Conservation (phyloP, 2,888 invertebrate species). For the Punctoribates punctum region DNA sequence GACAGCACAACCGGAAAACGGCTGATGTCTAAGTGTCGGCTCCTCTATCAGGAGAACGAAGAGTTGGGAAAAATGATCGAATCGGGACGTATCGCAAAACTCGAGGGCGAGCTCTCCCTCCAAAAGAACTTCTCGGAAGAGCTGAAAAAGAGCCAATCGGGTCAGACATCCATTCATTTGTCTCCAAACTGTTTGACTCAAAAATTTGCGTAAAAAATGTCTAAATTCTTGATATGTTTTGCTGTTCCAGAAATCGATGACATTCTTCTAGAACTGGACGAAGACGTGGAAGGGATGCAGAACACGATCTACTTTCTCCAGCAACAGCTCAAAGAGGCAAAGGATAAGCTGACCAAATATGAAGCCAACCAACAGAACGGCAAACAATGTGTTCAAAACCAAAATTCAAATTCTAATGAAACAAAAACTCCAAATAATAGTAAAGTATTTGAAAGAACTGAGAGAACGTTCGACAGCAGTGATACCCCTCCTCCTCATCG, state of each 20-base stretch:
- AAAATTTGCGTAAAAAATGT: too few relatives aligned
- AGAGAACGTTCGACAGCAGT: constrained; percentile 1
- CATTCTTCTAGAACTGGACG: constrained; percentile 89
- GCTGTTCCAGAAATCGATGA: constrained; percentile 77
- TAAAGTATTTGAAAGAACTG: background rate
- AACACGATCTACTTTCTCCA: constrained; percentile 91
- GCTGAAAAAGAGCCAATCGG: constrained; percentile 92
- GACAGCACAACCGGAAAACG: constrained; percentile 89
- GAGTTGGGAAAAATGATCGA: constrained; percentile 93
- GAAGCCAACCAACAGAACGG: background rate
- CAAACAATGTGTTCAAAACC: constrained; percentile 18
- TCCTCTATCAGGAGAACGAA: constrained; percentile 94
- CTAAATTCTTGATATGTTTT: background rate
- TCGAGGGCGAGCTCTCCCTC: constrained; percentile 90
- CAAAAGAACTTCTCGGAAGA: constrained; percentile 94
- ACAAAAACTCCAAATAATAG: background rate
- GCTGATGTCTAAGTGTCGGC: constrained; percentile 92
- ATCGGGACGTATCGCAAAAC: constrained; percentile 86
- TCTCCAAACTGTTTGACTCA: too few relatives aligned
- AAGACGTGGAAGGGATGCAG: constrained; percentile 98
- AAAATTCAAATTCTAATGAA: background rate
- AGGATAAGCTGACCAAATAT: constrained; percentile 58
- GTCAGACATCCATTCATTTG: constrained; percentile 56
- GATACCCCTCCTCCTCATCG: background rate
- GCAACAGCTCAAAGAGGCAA: constrained; percentile 80